Conservation (phyloP, 2,888 invertebrate species). For the Tillus elongatus region DNA sequence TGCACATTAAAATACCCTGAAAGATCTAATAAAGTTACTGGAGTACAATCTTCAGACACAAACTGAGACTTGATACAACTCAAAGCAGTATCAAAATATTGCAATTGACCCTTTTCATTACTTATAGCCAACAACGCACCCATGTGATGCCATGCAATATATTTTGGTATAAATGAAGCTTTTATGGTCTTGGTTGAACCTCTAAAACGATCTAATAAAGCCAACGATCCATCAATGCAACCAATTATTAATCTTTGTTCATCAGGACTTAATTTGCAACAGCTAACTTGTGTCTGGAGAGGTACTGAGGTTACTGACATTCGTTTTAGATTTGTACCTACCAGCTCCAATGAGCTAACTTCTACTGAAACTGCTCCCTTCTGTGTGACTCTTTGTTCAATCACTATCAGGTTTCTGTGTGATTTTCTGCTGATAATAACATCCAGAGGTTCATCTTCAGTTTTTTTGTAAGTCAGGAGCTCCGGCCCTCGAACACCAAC, state of each 20-base stretch:
- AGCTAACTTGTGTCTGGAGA: conserved; percentile 60
- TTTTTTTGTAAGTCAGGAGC: conserved; percentile 69
- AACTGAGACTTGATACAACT: conserved; percentile 58
- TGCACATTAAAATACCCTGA: conserved; percentile 49
- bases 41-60: conserved; percentile 54
- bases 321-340: conserved; percentile 52
- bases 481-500: conserved; percentile 51
- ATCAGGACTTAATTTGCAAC: conserved; percentile 60
- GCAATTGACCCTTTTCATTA: conserved; percentile 63
- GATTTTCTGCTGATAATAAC: conserved; percentile 66
- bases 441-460: conserved; percentile 81
- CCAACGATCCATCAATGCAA: conserved; percentile 77
- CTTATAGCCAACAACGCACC: conserved; percentile 59
- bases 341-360: conserved; percentile 55
- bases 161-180: conserved; percentile 70
- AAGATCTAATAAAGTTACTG: conserved; percentile 55
- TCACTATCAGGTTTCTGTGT: conserved; percentile 58
- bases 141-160: conserved; percentile 63
- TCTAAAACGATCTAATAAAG: conserved; percentile 64
- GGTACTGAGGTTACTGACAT: conserved; percentile 59
- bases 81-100: conserved; percentile 66
- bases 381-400: conserved; percentile 73
- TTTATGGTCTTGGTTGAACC: conserved; percentile 68
- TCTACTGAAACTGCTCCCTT: conserved; percentile 64
- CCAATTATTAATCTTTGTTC: conserved; percentile 64